phyloP scores from a whole-genome alignment of 53 echinoderm and acorn worm species.

The Astropecten irregularis region DNA sequence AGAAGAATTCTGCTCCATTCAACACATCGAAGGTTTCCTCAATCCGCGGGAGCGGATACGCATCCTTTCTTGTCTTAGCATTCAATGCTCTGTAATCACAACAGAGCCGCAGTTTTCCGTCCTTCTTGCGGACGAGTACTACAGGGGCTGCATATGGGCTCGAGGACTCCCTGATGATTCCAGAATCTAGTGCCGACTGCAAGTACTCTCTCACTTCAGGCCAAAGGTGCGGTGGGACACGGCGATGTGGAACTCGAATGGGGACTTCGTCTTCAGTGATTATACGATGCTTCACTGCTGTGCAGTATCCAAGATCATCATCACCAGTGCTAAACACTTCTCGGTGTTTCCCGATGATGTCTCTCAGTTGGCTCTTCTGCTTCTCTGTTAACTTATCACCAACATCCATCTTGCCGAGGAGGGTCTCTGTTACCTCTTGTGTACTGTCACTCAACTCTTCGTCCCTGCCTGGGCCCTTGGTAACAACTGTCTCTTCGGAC shows the following conservation, averaged over 20 bases:
- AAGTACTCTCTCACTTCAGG: constrained; percentile 48
- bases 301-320: constrained; percentile 43
- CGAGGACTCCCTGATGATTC: not conserved
- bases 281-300: constrained; percentile 40
- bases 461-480: too few species aligned
- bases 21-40: constrained; percentile 68
- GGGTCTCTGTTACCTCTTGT: not conserved
- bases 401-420: too few species aligned
- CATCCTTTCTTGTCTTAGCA: constrained; percentile 41
- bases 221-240: constrained; percentile 69
- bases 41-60: constrained; percentile 68
- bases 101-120: too few species aligned
- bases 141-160: not conserved
- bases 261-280: constrained; percentile 12
- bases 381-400: too few species aligned
- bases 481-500: not conserved
- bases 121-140: too few species aligned
- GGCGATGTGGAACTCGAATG: constrained; percentile 33
- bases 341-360: constrained; percentile 41
- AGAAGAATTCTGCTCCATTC: constrained; percentile 50
- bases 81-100: too few species aligned
- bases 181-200: not conserved
- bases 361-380: not conserved
- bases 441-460: not conserved
- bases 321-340: constrained; percentile 43